Evolutionary conservation across 2,113 vertebrate genomes (phyloP).

Genomic region (Halcyon senegalensis): DNA sequence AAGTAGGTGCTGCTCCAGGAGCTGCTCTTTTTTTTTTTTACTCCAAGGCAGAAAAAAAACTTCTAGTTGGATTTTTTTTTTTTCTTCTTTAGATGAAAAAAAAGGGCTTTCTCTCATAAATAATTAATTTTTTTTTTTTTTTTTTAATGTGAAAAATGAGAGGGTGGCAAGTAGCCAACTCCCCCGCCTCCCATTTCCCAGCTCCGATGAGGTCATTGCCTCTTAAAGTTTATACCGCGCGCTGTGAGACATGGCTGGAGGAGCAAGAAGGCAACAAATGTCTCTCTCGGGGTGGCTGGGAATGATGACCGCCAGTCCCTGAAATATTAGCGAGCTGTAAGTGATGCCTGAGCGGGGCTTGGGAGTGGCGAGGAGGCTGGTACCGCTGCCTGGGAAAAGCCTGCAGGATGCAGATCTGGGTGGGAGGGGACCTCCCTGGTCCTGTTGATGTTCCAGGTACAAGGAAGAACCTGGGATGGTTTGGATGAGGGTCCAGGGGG

Average conservation of each 20-base stretch:
- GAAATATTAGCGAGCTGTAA: not conserved
- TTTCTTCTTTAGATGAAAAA: not conserved
- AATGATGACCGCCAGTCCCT: not conserved
- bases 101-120: slow-evolving; percentile 35
- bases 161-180: slow-evolving; percentile 53
- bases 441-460: not conserved
- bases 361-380: not conserved
- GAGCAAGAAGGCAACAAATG: not conserved
- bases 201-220: slow-evolving; percentile 67
- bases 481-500: fast-evolving
- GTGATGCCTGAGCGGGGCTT: not conserved
- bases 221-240: slow-evolving; percentile 51
- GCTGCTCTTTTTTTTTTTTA: too few species aligned
- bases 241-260: slow-evolving; percentile 31
- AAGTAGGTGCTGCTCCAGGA: not conserved
- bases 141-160: slow-evolving; percentile 60
- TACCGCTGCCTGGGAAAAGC: not conserved
- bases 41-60: not conserved
- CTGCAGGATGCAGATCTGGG: fast-evolving
- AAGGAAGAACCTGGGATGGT: fast-evolving
- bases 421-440: not conserved
- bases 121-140: not conserved
- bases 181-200: slow-evolving; percentile 23
- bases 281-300: not conserved
- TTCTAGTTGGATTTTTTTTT: not conserved